phyloP scores from a whole-genome alignment of 2,888 invertebrate genomes.

The Bellardia pandia region DNA sequence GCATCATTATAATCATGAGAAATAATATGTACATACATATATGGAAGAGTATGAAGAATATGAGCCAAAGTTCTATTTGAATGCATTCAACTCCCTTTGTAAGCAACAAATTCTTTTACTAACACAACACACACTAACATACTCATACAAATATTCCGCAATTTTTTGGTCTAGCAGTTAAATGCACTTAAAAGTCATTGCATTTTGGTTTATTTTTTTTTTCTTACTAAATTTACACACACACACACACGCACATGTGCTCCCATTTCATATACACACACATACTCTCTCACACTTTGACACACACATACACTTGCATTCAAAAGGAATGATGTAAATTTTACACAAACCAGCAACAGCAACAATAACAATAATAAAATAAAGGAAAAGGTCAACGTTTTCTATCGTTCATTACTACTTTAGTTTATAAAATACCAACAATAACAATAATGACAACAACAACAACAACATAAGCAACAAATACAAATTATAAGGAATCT shows the following conservation, averaged over 20 bases:
- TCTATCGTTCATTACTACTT: slow-evolving; percentile 64
- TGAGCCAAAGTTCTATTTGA: slow-evolving; percentile 61
- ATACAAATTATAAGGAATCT: slow-evolving; percentile 57
- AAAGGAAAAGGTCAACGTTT: slow-evolving; percentile 71
- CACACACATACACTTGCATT: slow-evolving; percentile 24
- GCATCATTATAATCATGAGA: slow-evolving; percentile 18
- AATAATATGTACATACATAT: not conserved
- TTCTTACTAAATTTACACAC: slow-evolving; percentile 45
- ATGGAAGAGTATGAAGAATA: slow-evolving; percentile 24
- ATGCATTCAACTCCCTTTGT: slow-evolving; percentile 65
- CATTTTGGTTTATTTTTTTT: slow-evolving; percentile 59
- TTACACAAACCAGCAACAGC: slow-evolving; percentile 35
- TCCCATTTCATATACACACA: not conserved
- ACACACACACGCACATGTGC: slow-evolving; percentile 26
- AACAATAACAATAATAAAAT: slow-evolving; percentile 42
- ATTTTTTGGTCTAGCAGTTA: slow-evolving; percentile 71
- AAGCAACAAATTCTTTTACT: slow-evolving; percentile 49
- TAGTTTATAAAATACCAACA: slow-evolving; percentile 39
- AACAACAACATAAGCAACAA: slow-evolving; percentile 23
- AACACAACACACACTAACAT: slow-evolving; percentile 16
- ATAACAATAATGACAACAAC: slow-evolving; percentile 18
- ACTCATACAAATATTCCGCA: slow-evolving; percentile 26
- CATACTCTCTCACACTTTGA: slow-evolving; percentile 21
- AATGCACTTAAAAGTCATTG: slow-evolving; percentile 73
- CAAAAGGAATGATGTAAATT: slow-evolving; percentile 61